These are phyloP conservation scores for Dichetophora obliterata DNA, from an alignment of 2,888 invertebrate genomes.

Conservation along the genomic window DNA sequence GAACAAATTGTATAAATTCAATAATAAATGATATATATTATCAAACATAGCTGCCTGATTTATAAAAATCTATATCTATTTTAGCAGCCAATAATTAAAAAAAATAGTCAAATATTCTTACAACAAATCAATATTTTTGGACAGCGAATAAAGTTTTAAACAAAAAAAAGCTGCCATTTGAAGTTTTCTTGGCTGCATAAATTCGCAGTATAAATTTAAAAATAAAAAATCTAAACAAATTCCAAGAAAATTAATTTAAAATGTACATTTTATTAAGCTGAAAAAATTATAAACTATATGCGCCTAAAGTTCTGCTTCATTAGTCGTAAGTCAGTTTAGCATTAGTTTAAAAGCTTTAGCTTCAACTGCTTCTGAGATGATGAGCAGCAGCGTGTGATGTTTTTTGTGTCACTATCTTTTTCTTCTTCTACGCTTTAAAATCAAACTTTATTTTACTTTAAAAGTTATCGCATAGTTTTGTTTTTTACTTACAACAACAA, in stretches of 20 bases:
- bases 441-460: not conserved
- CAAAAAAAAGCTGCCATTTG: constrained; percentile 1
- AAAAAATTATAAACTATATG: too few species aligned
- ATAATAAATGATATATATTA: too few species aligned
- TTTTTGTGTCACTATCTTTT: not conserved
- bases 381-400: constrained; percentile 5
- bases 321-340: not conserved
- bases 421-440: constrained; percentile 3
- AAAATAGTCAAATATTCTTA: not conserved
- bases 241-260: not conserved
- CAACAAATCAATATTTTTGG: not conserved
- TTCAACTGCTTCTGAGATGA: constrained; percentile 3
- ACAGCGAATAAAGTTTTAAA: not conserved
- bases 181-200: too few species aligned
- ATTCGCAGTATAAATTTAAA: not conserved
- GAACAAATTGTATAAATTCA: too few species aligned
- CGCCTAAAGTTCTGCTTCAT: not conserved
- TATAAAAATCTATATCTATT: too few species aligned
- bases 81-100: not conserved
- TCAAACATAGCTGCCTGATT: too few species aligned
- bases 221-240: not conserved
- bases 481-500: constrained; percentile 28
- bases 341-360: not conserved
- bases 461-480: constrained; percentile 13
- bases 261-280: not conserved